Base-by-base conservation (phyloP, 2,113 vertebrate genomes). In the Atractosteus spatula region DNA sequence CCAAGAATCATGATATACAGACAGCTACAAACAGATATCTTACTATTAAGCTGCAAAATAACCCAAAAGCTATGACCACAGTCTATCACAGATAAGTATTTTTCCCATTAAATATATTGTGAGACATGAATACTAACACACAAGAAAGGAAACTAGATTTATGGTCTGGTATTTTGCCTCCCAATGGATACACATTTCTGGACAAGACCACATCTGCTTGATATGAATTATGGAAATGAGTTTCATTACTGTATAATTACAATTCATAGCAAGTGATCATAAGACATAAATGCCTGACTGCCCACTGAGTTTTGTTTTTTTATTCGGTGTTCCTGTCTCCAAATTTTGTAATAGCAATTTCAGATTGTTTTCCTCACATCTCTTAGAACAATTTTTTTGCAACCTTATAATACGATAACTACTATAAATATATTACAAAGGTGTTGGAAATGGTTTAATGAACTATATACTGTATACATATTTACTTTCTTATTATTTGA, bases 231-330 rank as follows among this genome's bases (percentile, higher is more conserved):
- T 51, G 14, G 41, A 65, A 64, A 74, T 59, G 47, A 45, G 62
- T 70, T 64, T 66, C 70, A 68, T 72, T 64, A 72, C 42, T 56
- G 7, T 29, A 65, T 72, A 76, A 72, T 76, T 76, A 41, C 65
- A 3, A 55, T 72, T 72, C 70, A 68, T 76, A 76, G 44, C 59
- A 55, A 55, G 70, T 72, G n/a, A 72, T 72, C 70, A 76, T 69
- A 72, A 62, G 14, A 41, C 66, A 72, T 62, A 12, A 76, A 72
- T 64, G 51, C n/a, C 41, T 29, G 55, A 62, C 16, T 29, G 42
- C n/a, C 29, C 11, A 3, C 11, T 45, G 45, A 51, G 47, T 7
- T 51, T 10, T 51, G 29, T 51, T 51, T 51, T 41, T 71, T 3
- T 4, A 29, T 10, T 43, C 2, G 47, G 10, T 51, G 47, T 51